These are phyloP conservation scores for Pseudococcus longispinus DNA, from an alignment of 2,888 invertebrate species.

Conservation along the genomic window DNA sequence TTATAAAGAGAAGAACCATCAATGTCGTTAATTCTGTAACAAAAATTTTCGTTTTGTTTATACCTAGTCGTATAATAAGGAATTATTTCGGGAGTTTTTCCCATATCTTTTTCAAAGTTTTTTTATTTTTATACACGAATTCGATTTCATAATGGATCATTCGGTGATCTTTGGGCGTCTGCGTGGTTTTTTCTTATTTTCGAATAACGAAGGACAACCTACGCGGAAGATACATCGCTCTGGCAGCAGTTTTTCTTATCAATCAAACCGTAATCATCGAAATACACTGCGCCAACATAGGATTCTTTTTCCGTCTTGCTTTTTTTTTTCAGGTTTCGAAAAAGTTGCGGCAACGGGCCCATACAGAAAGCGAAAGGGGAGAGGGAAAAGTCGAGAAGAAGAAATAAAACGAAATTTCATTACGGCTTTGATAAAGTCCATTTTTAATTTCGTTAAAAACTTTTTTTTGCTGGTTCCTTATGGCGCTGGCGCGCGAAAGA, in stretches of 20 bases:
- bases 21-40: background rate
- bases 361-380: background rate
- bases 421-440: constrained; percentile 16
- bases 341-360: background rate
- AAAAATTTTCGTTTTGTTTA: background rate
- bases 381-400: background rate
- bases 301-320: background rate
- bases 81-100: background rate
- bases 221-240: background rate
- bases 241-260: background rate
- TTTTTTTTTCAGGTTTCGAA: background rate
- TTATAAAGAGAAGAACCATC: too few species aligned
- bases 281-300: background rate
- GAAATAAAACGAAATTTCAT: constrained; percentile 16
- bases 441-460: constrained; percentile 10
- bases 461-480: background rate
- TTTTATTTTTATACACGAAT: background rate
- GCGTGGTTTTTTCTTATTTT: background rate
- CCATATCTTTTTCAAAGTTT: background rate
- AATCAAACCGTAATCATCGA: background rate
- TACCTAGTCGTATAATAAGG: too few species aligned
- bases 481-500: background rate
- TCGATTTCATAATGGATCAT: background rate
- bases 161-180: background rate
- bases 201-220: background rate